These are phyloP conservation scores for Drosophila mimetica DNA, from an alignment of 2,888 invertebrate genomes.

Conservation along the genomic window DNA sequence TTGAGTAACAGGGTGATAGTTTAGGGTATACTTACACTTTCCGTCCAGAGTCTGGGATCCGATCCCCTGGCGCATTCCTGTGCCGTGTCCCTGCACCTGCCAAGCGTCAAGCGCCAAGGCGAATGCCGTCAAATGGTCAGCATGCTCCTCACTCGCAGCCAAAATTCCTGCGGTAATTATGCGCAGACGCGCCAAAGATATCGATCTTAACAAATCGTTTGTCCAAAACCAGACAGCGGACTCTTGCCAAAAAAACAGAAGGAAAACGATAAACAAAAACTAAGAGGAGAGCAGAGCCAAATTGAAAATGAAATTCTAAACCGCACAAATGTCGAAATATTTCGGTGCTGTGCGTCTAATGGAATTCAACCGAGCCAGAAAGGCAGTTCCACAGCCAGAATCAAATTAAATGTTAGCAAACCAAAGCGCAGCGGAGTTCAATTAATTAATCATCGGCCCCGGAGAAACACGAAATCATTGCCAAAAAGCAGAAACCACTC, in stretches of 20 bases:
- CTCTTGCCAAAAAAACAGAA: constrained; percentile 35
- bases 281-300: constrained; percentile 40
- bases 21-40: neutral
- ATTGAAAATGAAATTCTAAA: constrained; percentile 78
- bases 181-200: constrained; percentile 77
- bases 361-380: constrained; percentile 67
- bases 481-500: constrained; percentile 60
- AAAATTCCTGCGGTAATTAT: constrained; percentile 60
- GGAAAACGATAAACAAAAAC: constrained; percentile 15
- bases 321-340: constrained; percentile 78
- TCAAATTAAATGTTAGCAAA: constrained; percentile 76
- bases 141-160: constrained; percentile 29
- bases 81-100: constrained; percentile 56
- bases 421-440: constrained; percentile 62
- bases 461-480: constrained; percentile 66
- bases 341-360: constrained; percentile 65
- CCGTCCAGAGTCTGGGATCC: neutral
- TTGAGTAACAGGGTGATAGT: neutral
- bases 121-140: constrained; percentile 58
- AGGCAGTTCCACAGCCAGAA: constrained; percentile 51
- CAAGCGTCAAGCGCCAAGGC: constrained; percentile 53
- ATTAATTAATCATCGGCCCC: constrained; percentile 73
- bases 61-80: constrained; percentile 5
- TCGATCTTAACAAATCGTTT: constrained; percentile 79
- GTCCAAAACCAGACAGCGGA: constrained; percentile 57